Base-by-base conservation (phyloP, 2,797 vertebrate species). In the Phaenicophaeus curvirostris region DNA sequence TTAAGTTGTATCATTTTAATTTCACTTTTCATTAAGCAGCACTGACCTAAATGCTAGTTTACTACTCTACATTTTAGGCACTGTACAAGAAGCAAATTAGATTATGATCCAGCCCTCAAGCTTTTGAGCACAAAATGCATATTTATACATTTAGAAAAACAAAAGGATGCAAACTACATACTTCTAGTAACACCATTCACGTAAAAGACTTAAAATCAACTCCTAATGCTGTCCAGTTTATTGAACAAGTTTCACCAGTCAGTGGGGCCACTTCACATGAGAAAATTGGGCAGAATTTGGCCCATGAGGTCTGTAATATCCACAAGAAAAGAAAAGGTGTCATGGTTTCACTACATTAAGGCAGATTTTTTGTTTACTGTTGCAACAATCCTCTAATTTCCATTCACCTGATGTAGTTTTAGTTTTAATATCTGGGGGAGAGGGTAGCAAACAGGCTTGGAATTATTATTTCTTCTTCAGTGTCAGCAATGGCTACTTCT, bases 1-100 rank as follows among this genome's bases (percentile, higher is more conserved):
- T 72, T 79, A 91, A 86, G 7, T 37, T 85, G 31, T 35, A 90
- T 57, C 16, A 31, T 54, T 78, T 92, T 50, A 62, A 67, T 24
- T 41, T 59, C 76, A 67, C 28, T 73, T 76, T 55, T 39, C 50
- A 73, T 73, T 37, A 65, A 63, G 35, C 48, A 83, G 21, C 82
- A 69, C 37, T 37, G 53, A 58, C 9, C 14, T 51, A 88, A 73
- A 62, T 19, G 13, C 10, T 41, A 37, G 20, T n/a, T 84, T 50
- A 30, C 31, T 57, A 19, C 15, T 66, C 7, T 19, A 42, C 9
- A 31, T 48, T 86, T 83, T 57, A 77, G 68, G 61, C 0, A 0
- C 42, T 41, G 19, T 46, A 44, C 13, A 50, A 18, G 48, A 42
- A 92, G 71, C 51, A 81, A 44, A n/a, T 65, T 37, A 72, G 50